phyloP scores from a whole-genome alignment of 2,888 invertebrate species.

The Noctua janthina region DNA sequence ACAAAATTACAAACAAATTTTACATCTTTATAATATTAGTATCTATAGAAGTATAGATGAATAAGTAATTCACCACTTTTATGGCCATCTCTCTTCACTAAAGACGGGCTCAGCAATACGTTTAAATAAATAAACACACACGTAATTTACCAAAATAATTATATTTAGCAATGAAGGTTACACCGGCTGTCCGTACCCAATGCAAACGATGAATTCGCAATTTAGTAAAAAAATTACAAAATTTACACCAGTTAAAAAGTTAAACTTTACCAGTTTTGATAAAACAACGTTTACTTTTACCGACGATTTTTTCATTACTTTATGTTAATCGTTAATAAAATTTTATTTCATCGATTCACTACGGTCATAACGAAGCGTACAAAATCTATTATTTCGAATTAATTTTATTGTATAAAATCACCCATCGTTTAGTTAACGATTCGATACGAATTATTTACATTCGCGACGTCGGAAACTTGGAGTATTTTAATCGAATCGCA shows the following conservation, averaged over 20 bases:
- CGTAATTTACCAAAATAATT: background rate
- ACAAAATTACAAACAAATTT: too few species aligned
- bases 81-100: background rate
- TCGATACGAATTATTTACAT: slow-evolving; percentile 72
- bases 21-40: too few species aligned
- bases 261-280: slow-evolving; percentile 26
- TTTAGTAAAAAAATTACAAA: slow-evolving; percentile 26
- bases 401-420: slow-evolving; percentile 74
- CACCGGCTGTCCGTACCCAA: background rate
- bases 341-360: slow-evolving; percentile 67
- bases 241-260: slow-evolving; percentile 14
- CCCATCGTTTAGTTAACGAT: slow-evolving; percentile 76
- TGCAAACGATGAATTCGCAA: slow-evolving; percentile 2
- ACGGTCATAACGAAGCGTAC: slow-evolving; percentile 67
- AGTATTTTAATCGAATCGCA: slow-evolving; percentile 66
- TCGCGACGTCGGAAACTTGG: slow-evolving; percentile 55
- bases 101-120: background rate
- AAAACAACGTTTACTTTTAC: slow-evolving; percentile 55
- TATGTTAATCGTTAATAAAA: slow-evolving; percentile 63
- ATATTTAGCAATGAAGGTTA: background rate
- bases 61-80: background rate
- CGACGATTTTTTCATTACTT: slow-evolving; percentile 55
- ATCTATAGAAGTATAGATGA: background rate
- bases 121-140: background rate
- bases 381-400: slow-evolving; percentile 72